Evolutionary conservation across 2,113 vertebrate genomes (phyloP).

Genomic region (Coturnix japonica): DNA sequence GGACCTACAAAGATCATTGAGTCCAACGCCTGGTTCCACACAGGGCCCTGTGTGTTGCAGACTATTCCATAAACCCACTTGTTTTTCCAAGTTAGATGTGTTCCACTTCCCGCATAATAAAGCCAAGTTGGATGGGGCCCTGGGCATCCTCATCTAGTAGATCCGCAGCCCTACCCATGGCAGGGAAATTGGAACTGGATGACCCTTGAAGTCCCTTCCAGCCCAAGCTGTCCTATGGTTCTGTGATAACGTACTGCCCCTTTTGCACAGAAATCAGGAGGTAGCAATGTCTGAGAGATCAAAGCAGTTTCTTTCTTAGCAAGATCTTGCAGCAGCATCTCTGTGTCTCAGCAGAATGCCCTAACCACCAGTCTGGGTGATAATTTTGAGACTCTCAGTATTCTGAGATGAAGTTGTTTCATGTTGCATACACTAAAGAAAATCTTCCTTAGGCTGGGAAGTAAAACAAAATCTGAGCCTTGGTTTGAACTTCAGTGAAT

Average conservation of each 20-base stretch:
- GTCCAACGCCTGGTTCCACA: neutral
- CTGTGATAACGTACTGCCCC: neutral
- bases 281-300: neutral
- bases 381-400: neutral
- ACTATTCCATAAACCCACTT: neutral
- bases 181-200: neutral
- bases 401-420: neutral
- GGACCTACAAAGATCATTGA: neutral
- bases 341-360: neutral
- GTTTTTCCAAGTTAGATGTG: rapidly evolving
- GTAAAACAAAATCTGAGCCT: neutral
- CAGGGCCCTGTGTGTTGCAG: neutral
- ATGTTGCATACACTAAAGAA: neutral
- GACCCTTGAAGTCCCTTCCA: neutral
- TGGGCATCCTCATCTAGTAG: neutral
- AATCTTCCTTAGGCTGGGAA: neutral
- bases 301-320: neutral
- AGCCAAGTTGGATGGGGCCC: neutral
- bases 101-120: neutral
- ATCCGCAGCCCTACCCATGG: neutral
- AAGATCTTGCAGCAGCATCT: neutral
- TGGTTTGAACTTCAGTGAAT: neutral
- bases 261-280: neutral
- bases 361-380: neutral
- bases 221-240: neutral